A percentile compares a stretch with the other conserved stretches of the same genome.
Evolutionary conservation across 1,140 invertebrate species (phyloP).

Genomic region (Charaxes varanes): DNA sequence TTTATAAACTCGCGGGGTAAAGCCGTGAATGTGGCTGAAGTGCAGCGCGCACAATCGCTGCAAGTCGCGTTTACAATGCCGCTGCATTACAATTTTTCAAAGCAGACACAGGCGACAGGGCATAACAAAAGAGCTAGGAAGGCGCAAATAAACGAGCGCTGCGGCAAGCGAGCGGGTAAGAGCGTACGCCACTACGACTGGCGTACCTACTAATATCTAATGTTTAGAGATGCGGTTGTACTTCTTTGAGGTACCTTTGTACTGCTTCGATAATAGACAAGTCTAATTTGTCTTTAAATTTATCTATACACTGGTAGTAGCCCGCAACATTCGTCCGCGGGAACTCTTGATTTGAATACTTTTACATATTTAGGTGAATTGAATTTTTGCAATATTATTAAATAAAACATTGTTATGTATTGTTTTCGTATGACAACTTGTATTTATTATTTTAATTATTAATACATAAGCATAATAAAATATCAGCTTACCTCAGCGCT

Average conservation of each 20-base stretch:
- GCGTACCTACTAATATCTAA: conserved; percentile 36
- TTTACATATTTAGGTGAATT: no score
- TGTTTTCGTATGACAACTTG: no score
- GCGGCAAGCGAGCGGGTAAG: conserved; percentile 42
- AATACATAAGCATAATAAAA: no score
- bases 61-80: conserved; percentile 50
- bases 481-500: no score
- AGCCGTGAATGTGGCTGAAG: conserved; percentile 20
- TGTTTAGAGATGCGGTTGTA: conserved; percentile 27
- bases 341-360: no score
- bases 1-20: conserved; percentile 18
- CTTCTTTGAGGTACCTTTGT: conserved; percentile 9
- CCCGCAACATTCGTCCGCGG: no score
- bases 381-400: no score
- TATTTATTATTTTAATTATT: no score
- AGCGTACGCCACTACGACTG: conserved; percentile 19
- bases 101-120: conserved; percentile 65
- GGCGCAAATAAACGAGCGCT: conserved; percentile 66
- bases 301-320: no score
- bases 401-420: no score
- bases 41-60: conserved; percentile 39
- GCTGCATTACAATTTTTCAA: conserved; percentile 70
- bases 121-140: conserved; percentile 68
- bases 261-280: no score
- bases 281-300: no score